Conservation (phyloP, 2,113 vertebrate genomes). For the Pungitius pungitius region DNA sequence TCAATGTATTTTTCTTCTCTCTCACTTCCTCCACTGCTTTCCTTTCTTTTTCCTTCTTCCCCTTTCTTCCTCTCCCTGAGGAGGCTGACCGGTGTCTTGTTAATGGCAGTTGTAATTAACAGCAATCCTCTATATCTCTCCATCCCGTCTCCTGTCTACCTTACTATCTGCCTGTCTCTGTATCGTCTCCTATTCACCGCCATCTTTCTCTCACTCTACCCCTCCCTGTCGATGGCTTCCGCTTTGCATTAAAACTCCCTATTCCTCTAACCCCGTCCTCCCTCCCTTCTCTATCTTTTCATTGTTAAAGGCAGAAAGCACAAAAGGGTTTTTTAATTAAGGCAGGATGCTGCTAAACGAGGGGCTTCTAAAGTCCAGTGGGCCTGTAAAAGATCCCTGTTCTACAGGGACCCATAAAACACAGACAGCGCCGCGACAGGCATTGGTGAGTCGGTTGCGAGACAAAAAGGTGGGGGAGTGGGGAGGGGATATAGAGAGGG, state of each 20-base stretch:
- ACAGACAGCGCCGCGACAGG: conserved; percentile 66
- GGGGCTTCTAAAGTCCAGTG: conserved; percentile 79
- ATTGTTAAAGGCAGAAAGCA: conserved; percentile 79
- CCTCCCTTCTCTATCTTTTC: conserved; percentile 56
- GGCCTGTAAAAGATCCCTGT: conserved; percentile 78
- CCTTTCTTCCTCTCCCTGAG: conserved; percentile 68
- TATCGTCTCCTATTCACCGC: conserved; percentile 71
- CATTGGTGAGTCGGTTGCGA: conserved; percentile 50
- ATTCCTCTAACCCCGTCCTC: conserved; percentile 61
- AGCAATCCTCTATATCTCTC: conserved; percentile 85
- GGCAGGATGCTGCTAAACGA: conserved; percentile 80
- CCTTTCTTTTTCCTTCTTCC: conserved; percentile 20
- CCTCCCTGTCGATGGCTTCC: conserved; percentile 28
- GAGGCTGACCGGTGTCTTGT: conserved; percentile 79
- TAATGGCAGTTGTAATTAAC: conserved; percentile 95
- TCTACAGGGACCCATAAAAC: conserved; percentile 78
- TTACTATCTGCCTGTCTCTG: conserved; percentile 82
- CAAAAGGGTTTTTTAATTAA: conserved; percentile 82
- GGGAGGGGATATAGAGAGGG: conserved; percentile 43
- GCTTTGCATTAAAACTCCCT: conserved; percentile 61
- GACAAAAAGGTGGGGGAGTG: conserved; percentile 28
- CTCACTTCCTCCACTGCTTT: conserved; percentile 7
- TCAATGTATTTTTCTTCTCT: conserved; percentile 17
- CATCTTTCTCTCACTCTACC: conserved; percentile 67
- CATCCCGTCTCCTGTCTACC: conserved; percentile 76